Evolutionary conservation across 1,140 invertebrate genomes (phyloP).

Genomic region (Lamellibrachia luymesi): DNA sequence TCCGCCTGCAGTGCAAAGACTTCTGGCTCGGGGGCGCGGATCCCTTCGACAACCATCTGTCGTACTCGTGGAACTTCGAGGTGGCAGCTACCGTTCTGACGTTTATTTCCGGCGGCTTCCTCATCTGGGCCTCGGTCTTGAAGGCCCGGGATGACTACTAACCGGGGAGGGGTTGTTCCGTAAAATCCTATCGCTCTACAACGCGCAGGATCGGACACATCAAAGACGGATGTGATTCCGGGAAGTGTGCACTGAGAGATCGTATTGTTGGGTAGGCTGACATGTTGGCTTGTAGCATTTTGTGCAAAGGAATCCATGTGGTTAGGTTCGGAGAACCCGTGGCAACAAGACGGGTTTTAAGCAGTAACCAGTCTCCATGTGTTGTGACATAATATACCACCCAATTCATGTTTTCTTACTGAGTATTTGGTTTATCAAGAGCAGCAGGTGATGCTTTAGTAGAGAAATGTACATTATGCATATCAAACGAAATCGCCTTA

Average conservation of each 20-base stretch:
- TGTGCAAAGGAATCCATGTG: not conserved
- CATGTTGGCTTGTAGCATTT: not conserved
- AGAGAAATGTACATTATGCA: not conserved
- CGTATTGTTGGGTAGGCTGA: not conserved
- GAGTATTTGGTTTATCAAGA: not conserved
- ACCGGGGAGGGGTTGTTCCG: not conserved
- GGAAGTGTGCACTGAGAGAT: not conserved
- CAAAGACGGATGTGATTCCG: not conserved
- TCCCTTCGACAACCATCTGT: constrained; percentile 28
- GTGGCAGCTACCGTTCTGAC: constrained; percentile 25
- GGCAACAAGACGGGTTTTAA: not conserved
- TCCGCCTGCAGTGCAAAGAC: constrained; percentile 31
- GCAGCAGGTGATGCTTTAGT: not conserved
- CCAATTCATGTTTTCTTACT: not conserved
- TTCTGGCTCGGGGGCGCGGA: constrained; percentile 27
- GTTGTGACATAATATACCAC: not conserved
- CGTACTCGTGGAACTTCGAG: constrained; percentile 30
- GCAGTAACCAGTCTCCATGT: too few species aligned
- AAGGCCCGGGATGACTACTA: constrained; percentile 18
- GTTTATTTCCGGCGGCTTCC: constrained; percentile 27
- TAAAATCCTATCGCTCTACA: not conserved
- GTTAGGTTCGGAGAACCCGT: not conserved
- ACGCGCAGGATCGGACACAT: not conserved
- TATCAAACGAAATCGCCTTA: not conserved
- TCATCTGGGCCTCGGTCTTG: constrained; percentile 25